Evolutionary conservation across 2,113 vertebrate species (phyloP).

Genomic region (Misgurnus anguillicaudatus): DNA sequence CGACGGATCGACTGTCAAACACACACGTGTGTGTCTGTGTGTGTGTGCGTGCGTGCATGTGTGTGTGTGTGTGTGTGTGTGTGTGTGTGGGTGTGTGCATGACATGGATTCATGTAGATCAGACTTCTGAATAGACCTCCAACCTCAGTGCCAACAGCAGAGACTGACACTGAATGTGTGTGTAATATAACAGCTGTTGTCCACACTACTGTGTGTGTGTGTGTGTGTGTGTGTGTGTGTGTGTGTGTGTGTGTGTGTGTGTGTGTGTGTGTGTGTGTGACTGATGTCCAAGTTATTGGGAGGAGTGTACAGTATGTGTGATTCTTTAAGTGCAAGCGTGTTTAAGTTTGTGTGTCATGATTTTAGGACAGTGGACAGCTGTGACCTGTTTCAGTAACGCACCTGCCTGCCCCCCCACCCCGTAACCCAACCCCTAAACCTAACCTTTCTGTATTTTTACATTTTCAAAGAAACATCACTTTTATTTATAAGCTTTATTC

Average conservation of each 20-base stretch:
- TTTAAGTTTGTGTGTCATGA: constrained; percentile 15
- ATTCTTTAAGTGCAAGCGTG: too few relatives aligned
- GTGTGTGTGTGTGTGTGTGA: not conserved
- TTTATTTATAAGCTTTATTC: too few relatives aligned
- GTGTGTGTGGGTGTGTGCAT: too few relatives aligned
- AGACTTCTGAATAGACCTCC: not conserved
- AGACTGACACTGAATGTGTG: constrained; percentile 38
- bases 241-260: constrained; percentile 34
- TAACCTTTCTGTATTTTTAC: not conserved
- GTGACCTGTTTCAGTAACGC: constrained; percentile 57
- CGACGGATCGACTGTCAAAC: not conserved
- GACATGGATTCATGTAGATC: not conserved
- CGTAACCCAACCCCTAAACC: not conserved
- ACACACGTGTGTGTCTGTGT: not conserved
- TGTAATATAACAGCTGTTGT: not conserved
- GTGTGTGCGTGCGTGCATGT: not conserved
- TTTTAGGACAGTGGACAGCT: constrained; percentile 61
- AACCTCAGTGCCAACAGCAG: constrained; percentile 45
- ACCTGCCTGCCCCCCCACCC: constrained; percentile 55
- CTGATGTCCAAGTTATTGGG: constrained; percentile 63
- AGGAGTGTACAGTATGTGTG: constrained; percentile 17
- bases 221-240: constrained; percentile 18
- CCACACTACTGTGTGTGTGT: not conserved
- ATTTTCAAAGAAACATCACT: too few relatives aligned
- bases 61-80: not conserved